Base-by-base conservation (phyloP, 2,797 vertebrate genomes). In the Oryzias sinensis region DNA sequence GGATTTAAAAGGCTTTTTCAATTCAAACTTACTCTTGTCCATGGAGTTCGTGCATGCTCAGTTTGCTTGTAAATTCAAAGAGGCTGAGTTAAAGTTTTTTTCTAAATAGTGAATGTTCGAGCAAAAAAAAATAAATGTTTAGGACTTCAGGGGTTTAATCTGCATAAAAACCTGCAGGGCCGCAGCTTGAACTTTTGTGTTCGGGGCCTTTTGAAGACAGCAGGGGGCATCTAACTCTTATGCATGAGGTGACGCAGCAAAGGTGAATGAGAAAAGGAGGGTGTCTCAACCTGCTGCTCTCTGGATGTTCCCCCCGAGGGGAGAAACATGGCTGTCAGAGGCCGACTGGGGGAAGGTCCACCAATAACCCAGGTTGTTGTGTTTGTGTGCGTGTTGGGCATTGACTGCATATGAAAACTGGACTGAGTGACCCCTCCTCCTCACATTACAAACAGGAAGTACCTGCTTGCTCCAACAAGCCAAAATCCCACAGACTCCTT, bases 361-460 rank as follows among this genome's bases (percentile, higher is more conserved):
- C 59, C 76, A 75, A 86, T 83, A 73, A 77, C 72, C 54, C 43
- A 62, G 76, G 71, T 79, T 88, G 86, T 86, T 87, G 29, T 6
- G 4, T 27, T 27, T 27, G 6, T 27, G 25, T 27, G 25, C 25
- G 25, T 27, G 25, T 27, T 27, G 1, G 25, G 25, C 25, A 29
- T 8, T 8, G 29, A 33, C 29, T 33, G 29, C 9, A 8, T 8
- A 33, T 33, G 29, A 33, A 8, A 33, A 9, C 7, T 33, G 29
- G 29, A 33, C 29, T 33, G 29, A 33, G 29, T 33, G 29, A 33
- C 29, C 7, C 29, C 29, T 9, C 3, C 29, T 22, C 20, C 20
- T 22, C 20, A 22, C 29, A 29, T 29, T 6, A 22, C 27, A 29
- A 29, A 29, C 27, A 29, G 5, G 27, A 6, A 29, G 27, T 29